phyloP scores from a whole-genome alignment of 2,113 vertebrate genomes.

The Gobiocypris rarus region DNA sequence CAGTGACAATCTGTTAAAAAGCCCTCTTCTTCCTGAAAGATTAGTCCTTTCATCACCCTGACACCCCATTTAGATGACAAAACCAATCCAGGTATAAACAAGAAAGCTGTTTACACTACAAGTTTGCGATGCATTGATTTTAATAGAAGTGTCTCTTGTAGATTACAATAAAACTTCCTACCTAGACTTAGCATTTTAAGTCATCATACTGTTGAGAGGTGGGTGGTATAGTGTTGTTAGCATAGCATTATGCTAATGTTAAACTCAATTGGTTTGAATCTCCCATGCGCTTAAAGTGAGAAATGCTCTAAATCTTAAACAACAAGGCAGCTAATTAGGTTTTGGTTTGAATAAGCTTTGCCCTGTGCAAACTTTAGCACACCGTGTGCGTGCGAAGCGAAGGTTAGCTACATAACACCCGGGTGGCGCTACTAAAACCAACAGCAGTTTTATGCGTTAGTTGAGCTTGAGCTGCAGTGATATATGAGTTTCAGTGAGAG shows the following conservation, averaged over 20 bases:
- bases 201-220: not conserved
- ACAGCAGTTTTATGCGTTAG: constrained; percentile 47
- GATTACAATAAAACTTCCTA: not conserved
- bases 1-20: not conserved
- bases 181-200: not conserved
- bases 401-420: constrained; percentile 30
- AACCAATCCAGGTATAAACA: not conserved
- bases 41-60: not conserved
- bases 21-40: not conserved
- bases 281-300: not conserved
- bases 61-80: not conserved
- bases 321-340: not conserved
- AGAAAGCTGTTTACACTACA: not conserved
- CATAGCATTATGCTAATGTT: not conserved
- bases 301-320: not conserved
- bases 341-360: not conserved
- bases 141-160: not conserved
- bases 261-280: not conserved
- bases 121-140: not conserved
- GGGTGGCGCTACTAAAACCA: constrained; percentile 26
- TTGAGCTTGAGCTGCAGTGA: constrained; percentile 33
- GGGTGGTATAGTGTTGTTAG: not conserved
- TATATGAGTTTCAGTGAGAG: constrained; percentile 38
- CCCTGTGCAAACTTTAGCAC: constrained; percentile 6
- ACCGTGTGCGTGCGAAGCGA: constrained; percentile 30